These are phyloP conservation scores for Hormaphis cornu DNA, from an alignment of 1,140 invertebrate species.

Conservation along the genomic window DNA sequence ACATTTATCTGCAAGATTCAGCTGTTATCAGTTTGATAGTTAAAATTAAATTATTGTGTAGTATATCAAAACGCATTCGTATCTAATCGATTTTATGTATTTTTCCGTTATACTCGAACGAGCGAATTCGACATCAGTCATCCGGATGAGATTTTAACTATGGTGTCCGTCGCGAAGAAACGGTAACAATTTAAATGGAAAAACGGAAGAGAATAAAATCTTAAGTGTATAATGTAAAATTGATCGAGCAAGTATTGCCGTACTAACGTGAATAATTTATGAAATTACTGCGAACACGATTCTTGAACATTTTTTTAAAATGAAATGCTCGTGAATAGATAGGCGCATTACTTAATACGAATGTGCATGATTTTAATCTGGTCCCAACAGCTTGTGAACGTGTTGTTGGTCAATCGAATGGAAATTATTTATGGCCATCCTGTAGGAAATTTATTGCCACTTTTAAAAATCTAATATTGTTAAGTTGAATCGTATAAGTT, in stretches of 20 bases:
- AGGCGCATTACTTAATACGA: too few relatives aligned
- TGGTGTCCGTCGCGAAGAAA: background rate
- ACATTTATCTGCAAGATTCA: too few relatives aligned
- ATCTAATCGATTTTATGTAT: background rate
- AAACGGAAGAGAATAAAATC: background rate
- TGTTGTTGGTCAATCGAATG: conserved; percentile 6
- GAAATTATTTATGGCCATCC: conserved; percentile 14
- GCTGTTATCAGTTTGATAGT: too few relatives aligned
- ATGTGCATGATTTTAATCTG: background rate
- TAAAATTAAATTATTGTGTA: too few relatives aligned
- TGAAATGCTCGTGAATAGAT: too few relatives aligned
- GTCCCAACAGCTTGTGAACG: background rate
- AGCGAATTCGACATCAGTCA: background rate
- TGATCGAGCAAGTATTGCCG: too few relatives aligned
- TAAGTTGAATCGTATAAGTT: background rate
- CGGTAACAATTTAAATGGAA: background rate
- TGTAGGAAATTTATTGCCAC: background rate
- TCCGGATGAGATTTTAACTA: background rate
- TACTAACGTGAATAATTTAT: conserved; percentile 9
- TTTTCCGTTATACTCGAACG: background rate
- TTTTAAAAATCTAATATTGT: background rate
- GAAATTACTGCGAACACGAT: background rate
- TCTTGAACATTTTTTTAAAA: background rate
- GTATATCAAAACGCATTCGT: too few relatives aligned
- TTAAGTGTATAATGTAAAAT: background rate